Base-by-base conservation (phyloP, 2,888 invertebrate species). In the Synanthedon myopaeformis region DNA sequence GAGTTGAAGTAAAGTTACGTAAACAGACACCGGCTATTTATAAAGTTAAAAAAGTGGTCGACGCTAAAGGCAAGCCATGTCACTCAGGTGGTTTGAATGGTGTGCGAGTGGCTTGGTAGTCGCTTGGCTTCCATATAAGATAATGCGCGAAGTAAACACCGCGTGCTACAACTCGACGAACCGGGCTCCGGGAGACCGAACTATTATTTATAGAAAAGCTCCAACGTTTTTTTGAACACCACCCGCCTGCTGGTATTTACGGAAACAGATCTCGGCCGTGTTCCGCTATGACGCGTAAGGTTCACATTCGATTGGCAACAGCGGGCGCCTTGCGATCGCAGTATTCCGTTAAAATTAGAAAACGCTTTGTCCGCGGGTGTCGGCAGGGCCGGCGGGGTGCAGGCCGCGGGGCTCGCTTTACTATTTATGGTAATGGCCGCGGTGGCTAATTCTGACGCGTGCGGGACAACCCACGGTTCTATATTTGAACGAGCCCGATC, bases 341-440 rank as follows among this genome's bases (percentile, higher is more conserved):
- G 60, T 64, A 67, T 69, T 67, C 61, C 56, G 74, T 62, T 82
- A 84, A 76, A 80, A 68, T 82, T 85, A 85, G 84, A 83, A 76
- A 78, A 75, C 72, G 75, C 76, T 76, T 72, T 69, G 35, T 35
- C 35, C 35, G 35, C 35, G 35, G 35, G 35, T 35, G 35, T 10
- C 8, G 35, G 35, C 10, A 35, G 35, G 35, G 35, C 35, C 35
- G 8, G 35, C 10, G 35, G 35, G 35, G 35, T 35, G 35, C 35
- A 65, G 70, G 67, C 69, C 65, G 69, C 74, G 74, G 73, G 74
- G 77, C 72, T 72, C 76, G 75, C 76, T 85, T 86, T 75, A 79
- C 86, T 86, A 86, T 86, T 84, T 86, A 86, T 83, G 86, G 86
- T 82, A 78, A 70, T 78, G 85, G 70, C 60, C 63, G 74, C 67